phyloP scores from a whole-genome alignment of 2,797 vertebrate genomes.

The Vespertilio murinus region DNA sequence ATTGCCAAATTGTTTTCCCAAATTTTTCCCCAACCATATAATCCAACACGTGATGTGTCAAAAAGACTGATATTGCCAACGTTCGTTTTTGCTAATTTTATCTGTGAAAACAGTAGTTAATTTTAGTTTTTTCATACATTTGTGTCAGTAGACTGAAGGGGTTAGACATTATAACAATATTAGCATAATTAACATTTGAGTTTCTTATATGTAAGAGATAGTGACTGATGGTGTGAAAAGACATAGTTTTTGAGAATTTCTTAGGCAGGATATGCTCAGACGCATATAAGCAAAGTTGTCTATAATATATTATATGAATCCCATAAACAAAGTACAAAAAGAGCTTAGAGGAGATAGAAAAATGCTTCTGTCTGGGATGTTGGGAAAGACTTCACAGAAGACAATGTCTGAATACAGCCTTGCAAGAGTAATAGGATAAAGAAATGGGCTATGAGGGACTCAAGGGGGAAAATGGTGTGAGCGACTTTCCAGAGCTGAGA shows the following conservation, averaged over 20 bases:
- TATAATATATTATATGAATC: not conserved
- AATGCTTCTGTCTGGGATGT: not conserved
- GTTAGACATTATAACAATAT: not conserved
- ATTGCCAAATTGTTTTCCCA: conserved; percentile 2
- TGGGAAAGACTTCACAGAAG: not conserved
- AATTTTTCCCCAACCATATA: not conserved
- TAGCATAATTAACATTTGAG: not conserved
- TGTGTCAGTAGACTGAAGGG: not conserved
- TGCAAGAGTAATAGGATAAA: not conserved
- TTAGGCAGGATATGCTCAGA: not conserved
- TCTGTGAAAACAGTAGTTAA: not conserved
- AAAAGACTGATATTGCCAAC: not conserved
- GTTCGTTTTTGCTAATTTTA: not conserved
- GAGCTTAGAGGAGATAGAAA: not conserved
- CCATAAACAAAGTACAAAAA: not conserved
- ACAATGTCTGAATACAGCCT: not conserved
- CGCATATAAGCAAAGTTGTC: not conserved
- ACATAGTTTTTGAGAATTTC: not conserved
- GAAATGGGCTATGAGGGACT: not conserved
- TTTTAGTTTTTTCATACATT: not conserved
- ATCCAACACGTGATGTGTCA: not conserved
- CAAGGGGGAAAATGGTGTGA: not conserved
- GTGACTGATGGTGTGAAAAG: not conserved
- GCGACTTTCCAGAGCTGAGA: not conserved
- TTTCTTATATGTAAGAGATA: not conserved